Evolutionary conservation across 2,113 vertebrate genomes (phyloP).

Genomic region (Cyphomyrus plagiostoma): DNA sequence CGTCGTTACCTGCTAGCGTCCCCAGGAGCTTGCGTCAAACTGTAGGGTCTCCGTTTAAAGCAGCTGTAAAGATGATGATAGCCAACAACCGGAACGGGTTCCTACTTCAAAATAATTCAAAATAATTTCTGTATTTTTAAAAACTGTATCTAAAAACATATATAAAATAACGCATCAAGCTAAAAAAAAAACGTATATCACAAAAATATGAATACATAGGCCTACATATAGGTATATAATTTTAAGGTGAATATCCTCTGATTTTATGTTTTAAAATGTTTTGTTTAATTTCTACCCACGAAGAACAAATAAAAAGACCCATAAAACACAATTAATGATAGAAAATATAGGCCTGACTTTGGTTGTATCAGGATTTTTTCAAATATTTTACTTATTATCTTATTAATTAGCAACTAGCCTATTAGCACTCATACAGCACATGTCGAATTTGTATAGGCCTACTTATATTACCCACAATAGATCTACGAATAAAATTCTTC

Average conservation of each 20-base stretch:
- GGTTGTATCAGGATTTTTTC: not conserved
- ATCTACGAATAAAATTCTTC: not conserved
- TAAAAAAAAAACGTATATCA: not conserved
- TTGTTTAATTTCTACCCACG: not conserved
- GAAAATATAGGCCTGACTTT: not conserved
- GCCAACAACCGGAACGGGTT: not conserved
- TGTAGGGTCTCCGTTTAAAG: not conserved
- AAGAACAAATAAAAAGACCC: not conserved
- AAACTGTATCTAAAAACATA: not conserved
- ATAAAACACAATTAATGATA: not conserved
- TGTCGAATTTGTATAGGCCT: not conserved
- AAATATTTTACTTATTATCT: not conserved
- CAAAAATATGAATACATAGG: not conserved
- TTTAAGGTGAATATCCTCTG: not conserved
- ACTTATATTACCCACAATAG: not conserved
- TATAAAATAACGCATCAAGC: not conserved
- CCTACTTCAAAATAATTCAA: not conserved
- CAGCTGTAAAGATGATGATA: not conserved
- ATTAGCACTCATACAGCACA: not conserved
- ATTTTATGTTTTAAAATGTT: not conserved
- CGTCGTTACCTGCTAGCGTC: not conserved
- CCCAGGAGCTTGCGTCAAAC: not conserved
- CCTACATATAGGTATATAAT: not conserved
- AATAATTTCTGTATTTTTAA: too few species aligned
- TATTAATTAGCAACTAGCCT: not conserved